Evolutionary conservation across 2,888 invertebrate species (phyloP), one percentile per base, ranked within the genome.

Genomic region (Trilocha varians): DNA sequence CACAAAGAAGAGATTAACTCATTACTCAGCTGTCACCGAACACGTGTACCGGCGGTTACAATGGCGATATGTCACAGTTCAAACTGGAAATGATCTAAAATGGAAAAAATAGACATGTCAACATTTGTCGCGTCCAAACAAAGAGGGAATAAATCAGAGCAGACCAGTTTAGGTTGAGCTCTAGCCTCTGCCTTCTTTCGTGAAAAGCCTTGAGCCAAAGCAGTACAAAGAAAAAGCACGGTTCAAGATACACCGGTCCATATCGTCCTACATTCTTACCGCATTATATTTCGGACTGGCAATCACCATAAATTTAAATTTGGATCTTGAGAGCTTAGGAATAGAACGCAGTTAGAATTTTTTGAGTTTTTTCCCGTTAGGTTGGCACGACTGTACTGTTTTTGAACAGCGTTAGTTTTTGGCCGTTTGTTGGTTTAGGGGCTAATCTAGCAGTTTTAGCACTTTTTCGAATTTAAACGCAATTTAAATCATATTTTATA

Each of bases 101-200:
- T 64, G 52, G 53, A 67, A 70, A 70, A 66, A 60, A 67, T 49
- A 55, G 62, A 64, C 66, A 65, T 77, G 78, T 78, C 78, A 79
- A 79, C 79, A 71, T 74, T 69, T 72, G 73, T 72, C 69, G 67
- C 65, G 64, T 55, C 58, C 73, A 76, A 79, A 82, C 83, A 83
- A 83, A 83, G 82, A 80, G 77, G 73, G 69, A 78, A 82, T 83
- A 82, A 82, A 83, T 82, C 82, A 80, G 69, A 55, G 43, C 49
- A 42, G 45, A 39, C 80, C 73, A 71, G 13, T 13, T 1, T 43
- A 55, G 39, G 40, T 16, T 45, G 75, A 57, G 17, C 65, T 49
- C 13, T 61, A 59, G 52, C 63, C 66, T 62, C 70, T 55, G 62
- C 46, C 53, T 18, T 40, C 48, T 35, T 48, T 55, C 54, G 50